A percentile compares a stretch with the other conserved stretches of the same genome.
These are phyloP conservation scores for Caranx melampygus DNA, from an alignment of 2,113 vertebrate genomes.

Conservation along the genomic window DNA sequence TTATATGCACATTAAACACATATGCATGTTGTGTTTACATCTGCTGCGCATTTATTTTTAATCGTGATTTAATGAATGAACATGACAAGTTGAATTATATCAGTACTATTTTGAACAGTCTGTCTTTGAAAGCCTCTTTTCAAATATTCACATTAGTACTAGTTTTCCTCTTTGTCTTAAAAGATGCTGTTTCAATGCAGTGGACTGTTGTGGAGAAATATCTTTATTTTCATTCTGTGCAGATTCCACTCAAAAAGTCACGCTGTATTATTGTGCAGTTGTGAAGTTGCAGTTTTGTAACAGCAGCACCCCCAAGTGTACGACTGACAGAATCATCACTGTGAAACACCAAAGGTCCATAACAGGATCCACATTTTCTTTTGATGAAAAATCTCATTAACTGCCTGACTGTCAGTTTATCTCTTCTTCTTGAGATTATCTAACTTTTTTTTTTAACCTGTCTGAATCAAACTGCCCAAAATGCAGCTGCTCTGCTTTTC, in stretches of 20 bases:
- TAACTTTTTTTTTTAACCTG: too few relatives aligned
- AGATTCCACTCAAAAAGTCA: not conserved
- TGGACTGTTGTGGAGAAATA: not conserved
- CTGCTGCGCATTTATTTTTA: not conserved
- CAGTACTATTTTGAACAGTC: not conserved
- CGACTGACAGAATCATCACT: constrained; percentile 31
- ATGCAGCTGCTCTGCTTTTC: too few relatives aligned
- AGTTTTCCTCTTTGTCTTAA: not conserved
- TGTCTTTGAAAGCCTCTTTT: not conserved
- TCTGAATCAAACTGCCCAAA: too few relatives aligned
- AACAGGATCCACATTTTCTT: not conserved
- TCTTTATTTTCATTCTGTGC: not conserved
- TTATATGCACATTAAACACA: not conserved
- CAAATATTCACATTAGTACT: not conserved
- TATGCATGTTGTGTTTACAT: not conserved
- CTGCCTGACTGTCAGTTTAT: not conserved
- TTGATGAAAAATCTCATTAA: not conserved
- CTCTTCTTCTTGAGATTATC: not conserved
- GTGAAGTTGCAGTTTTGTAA: constrained; percentile 52
- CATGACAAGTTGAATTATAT: not conserved
- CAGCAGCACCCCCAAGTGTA: constrained; percentile 81
- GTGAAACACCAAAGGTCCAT: not conserved
- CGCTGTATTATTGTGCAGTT: not conserved
- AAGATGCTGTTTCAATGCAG: not conserved
- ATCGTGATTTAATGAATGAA: not conserved